phyloP scores from a whole-genome alignment of 2,797 vertebrate species.

The Apogon hyalosoma region DNA sequence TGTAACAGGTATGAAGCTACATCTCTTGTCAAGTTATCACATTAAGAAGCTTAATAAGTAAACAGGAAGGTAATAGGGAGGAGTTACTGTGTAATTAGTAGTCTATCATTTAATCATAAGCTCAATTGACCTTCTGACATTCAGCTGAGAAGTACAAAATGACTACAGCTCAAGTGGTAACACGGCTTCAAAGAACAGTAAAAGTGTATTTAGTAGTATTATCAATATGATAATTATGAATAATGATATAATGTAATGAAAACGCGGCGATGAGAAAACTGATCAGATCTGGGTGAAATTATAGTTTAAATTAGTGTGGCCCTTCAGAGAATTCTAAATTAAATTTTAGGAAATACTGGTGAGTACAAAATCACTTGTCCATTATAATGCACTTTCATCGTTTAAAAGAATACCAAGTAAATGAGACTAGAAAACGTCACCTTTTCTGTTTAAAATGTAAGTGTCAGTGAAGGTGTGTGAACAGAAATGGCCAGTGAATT shows the following conservation, averaged over 20 bases:
- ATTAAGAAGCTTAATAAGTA: constrained; percentile 52
- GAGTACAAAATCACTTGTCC: not conserved
- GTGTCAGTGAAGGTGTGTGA: not conserved
- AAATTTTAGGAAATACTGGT: constrained; percentile 9
- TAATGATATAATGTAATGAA: not conserved
- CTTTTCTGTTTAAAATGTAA: not conserved
- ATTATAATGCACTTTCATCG: not conserved
- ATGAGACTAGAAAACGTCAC: constrained; percentile 1
- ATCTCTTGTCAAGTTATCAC: constrained; percentile 42
- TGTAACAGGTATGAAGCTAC: constrained; percentile 12
- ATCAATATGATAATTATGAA: constrained; percentile 9
- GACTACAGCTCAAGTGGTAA: constrained; percentile 37
- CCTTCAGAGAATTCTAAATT: not conserved
- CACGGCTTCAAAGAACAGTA: constrained; percentile 21
- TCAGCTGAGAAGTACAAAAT: constrained; percentile 23
- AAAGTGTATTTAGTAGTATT: constrained; percentile 17
- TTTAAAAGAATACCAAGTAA: not conserved
- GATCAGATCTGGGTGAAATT: not conserved
- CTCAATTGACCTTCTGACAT: constrained; percentile 59
- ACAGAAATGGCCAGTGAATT: not conserved
- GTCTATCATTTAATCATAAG: constrained; percentile 57
- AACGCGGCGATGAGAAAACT: not conserved
- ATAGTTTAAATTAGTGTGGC: not conserved
- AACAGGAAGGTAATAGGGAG: constrained; percentile 51
- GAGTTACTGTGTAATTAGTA: constrained; percentile 63